Conservation (phyloP, 2,888 invertebrate genomes). For the Rhagium mordax region DNA sequence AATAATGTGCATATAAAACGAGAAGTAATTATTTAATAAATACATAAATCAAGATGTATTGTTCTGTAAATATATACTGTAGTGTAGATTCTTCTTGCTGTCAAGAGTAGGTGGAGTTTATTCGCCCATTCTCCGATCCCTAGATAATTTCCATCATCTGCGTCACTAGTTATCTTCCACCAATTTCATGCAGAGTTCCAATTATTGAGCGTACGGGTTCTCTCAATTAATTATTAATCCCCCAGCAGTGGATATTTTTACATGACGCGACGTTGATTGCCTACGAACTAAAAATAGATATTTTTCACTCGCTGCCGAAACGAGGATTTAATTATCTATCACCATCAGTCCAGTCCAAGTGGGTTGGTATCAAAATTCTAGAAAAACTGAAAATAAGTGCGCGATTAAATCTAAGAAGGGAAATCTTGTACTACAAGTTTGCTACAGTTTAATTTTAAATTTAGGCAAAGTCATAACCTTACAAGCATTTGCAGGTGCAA, state of each 20-base stretch:
- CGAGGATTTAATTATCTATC: background rate
- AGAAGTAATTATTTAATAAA: background rate
- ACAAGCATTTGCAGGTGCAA: too few relatives aligned
- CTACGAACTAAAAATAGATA: conserved; percentile 15
- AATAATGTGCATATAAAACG: background rate
- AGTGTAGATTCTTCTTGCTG: background rate
- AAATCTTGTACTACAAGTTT: background rate
- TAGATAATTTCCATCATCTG: conserved; percentile 15
- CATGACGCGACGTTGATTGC: background rate
- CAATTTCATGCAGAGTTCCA: conserved; percentile 13
- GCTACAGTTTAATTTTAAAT: too few relatives aligned
- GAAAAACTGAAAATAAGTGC: background rate
- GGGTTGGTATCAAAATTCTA: background rate
- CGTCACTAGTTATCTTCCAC: conserved; percentile 24
- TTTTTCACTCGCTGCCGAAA: background rate
- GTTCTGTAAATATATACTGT: background rate
- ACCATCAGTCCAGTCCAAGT: background rate
- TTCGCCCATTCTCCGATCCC: conserved; percentile 2
- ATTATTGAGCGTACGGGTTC: conserved; percentile 24
- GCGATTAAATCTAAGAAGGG: too few relatives aligned
- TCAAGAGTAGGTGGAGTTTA: background rate
- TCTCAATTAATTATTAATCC: conserved; percentile 22
- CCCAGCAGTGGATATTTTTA: background rate
- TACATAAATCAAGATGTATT: background rate
- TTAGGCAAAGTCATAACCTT: too few relatives aligned